A percentile compares a stretch with the other conserved stretches of the same genome.
Evolutionary conservation across 2,113 vertebrate genomes (phyloP).

Genomic region (Rissa tridactyla): DNA sequence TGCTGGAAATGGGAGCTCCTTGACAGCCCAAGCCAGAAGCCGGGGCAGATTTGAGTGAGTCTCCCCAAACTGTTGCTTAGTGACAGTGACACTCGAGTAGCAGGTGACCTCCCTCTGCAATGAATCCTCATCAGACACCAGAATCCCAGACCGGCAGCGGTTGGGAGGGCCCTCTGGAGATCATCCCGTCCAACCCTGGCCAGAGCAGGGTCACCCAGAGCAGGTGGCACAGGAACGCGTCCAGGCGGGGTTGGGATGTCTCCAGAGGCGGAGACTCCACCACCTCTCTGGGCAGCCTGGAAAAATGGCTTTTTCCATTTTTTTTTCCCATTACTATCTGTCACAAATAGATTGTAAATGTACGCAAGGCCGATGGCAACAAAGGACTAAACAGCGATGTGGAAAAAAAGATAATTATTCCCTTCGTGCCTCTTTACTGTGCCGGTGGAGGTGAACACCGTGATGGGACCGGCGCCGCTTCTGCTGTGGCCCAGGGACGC

Average conservation of each 20-base stretch:
- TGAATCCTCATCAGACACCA: accelerated
- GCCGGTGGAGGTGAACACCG: neutral
- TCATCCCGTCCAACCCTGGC: neutral
- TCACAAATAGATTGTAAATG: accelerated
- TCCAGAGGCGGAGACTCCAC: neutral
- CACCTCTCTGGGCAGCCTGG: neutral
- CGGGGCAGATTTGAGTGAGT: neutral
- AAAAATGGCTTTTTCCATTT: neutral
- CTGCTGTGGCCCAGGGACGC: neutral
- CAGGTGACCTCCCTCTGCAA: neutral
- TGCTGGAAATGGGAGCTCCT: neutral
- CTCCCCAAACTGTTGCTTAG: neutral
- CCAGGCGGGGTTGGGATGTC: neutral
- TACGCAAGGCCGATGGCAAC: accelerated
- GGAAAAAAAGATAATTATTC: neutral
- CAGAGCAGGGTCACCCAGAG: neutral
- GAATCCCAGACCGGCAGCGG: neutral
- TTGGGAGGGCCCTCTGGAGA: neutral
- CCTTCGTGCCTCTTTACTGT: neutral
- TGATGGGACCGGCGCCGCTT: neutral
- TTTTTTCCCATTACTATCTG: neutral
- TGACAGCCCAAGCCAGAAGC: neutral
- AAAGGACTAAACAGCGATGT: accelerated
- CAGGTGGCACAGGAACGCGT: neutral
- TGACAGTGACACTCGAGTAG: accelerated